phyloP scores from a whole-genome alignment of 2,113 vertebrate genomes.

The Istiophorus platypterus region DNA sequence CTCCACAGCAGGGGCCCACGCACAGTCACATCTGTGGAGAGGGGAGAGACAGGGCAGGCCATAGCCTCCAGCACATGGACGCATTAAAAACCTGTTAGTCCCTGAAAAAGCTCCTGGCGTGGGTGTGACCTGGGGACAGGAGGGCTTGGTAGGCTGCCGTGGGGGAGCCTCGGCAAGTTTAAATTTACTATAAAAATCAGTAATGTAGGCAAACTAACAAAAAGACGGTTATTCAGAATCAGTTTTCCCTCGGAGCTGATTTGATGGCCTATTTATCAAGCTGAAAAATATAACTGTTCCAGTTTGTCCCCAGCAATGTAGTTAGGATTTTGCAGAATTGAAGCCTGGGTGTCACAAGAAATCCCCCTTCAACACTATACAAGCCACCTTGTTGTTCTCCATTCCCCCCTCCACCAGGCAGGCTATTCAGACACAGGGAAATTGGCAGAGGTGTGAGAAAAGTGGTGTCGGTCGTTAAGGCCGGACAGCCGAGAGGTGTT shows the following conservation, averaged over 20 bases:
- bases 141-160: not conserved
- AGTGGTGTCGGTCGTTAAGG: conserved; percentile 68
- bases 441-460: conserved; percentile 76
- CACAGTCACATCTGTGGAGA: conserved; percentile 74
- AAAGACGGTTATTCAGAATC: not conserved
- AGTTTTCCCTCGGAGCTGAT: not conserved
- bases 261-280: conserved; percentile 14
- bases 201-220: not conserved
- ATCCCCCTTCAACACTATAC: conserved; percentile 64
- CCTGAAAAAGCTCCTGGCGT: conserved; percentile 63
- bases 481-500: conserved; percentile 68
- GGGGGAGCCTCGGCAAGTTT: not conserved
- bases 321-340: conserved; percentile 9
- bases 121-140: conserved; percentile 28
- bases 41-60: conserved; percentile 42
- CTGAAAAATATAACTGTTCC: conserved; percentile 24
- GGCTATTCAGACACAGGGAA: conserved; percentile 66
- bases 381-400: conserved; percentile 57
- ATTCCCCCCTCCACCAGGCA: conserved; percentile 50
- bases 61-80: conserved; percentile 65
- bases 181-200: conserved; percentile 4
- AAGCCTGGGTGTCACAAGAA: conserved; percentile 62
- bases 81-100: conserved; percentile 72
- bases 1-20: conserved; percentile 74
- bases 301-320: conserved; percentile 27